A percentile compares a stretch with the other conserved stretches of the same genome.
phyloP scores from a whole-genome alignment of 2,113 vertebrate species.

The Albula goreensis region DNA sequence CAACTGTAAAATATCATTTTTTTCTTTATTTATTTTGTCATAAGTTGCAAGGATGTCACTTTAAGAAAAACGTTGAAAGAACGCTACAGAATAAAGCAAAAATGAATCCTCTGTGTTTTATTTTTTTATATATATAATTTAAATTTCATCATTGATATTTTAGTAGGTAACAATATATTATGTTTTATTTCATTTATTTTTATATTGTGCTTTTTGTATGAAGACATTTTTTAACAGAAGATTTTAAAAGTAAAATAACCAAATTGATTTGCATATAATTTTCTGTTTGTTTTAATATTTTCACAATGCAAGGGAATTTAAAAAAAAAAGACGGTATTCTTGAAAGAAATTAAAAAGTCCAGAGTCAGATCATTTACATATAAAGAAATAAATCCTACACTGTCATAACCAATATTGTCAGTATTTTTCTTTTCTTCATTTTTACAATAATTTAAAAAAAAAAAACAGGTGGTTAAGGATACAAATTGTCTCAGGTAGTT shows the following conservation, averaged over 20 bases:
- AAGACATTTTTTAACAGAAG: background rate
- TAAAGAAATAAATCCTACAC: background rate
- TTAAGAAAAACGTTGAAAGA: background rate
- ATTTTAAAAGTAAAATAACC: background rate
- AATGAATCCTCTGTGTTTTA: background rate
- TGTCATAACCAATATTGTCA: background rate
- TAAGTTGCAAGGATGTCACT: slow-evolving; percentile 9
- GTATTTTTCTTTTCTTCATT: background rate
- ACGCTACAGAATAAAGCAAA: background rate
- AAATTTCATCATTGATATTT: slow-evolving; percentile 7
- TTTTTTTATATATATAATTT: slow-evolving; percentile 1
- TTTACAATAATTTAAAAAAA: slow-evolving; percentile 6
- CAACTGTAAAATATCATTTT: background rate
- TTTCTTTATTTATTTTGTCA: slow-evolving; percentile 2
- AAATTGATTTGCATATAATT: slow-evolving; percentile 1
- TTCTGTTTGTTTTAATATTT: slow-evolving; percentile 7
- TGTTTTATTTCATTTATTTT: background rate
- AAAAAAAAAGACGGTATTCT: background rate
- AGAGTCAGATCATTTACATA: background rate
- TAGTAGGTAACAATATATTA: slow-evolving; percentile 5
- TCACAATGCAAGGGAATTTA: background rate
- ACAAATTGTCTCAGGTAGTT: slow-evolving; percentile 6
- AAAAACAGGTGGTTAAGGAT: slow-evolving; percentile 7
- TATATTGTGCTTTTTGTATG: slow-evolving; percentile 1
- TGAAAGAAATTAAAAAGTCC: background rate